These are phyloP conservation scores for Alligator mississippiensis DNA, from an alignment of 2,113 vertebrate genomes.

Conservation along the genomic window DNA sequence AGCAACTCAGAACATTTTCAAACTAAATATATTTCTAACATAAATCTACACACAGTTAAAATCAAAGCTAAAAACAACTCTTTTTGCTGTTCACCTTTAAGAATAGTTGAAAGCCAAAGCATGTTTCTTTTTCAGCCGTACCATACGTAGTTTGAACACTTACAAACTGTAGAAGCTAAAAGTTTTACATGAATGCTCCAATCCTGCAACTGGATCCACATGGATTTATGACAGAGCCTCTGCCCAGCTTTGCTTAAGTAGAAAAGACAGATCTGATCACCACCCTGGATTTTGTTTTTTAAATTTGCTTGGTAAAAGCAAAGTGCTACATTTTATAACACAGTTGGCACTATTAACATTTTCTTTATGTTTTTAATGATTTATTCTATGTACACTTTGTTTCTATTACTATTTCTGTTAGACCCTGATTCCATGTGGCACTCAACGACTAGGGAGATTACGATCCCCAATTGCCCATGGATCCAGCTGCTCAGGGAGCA, in stretches of 20 bases:
- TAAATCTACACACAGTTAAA: not conserved
- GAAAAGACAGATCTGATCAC: not conserved
- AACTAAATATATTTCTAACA: slow-evolving; percentile 15
- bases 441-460: too few species aligned
- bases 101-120: slow-evolving; percentile 8
- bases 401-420: too few species aligned
- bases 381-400: not conserved
- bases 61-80: not conserved
- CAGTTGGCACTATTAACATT: not conserved
- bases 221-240: slow-evolving; percentile 50
- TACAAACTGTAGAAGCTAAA: not conserved
- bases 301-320: not conserved
- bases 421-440: too few species aligned
- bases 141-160: slow-evolving; percentile 33
- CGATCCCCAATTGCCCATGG: too few species aligned
- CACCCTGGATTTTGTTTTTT: not conserved
- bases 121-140: slow-evolving; percentile 24
- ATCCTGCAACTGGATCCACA: slow-evolving; percentile 61
- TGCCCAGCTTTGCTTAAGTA: slow-evolving; percentile 41
- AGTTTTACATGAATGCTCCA: slow-evolving; percentile 64
- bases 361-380: not conserved
- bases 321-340: slow-evolving; percentile 4
- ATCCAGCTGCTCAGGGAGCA: too few species aligned
- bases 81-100: not conserved
- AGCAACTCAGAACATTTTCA: not conserved